These are phyloP conservation scores for Noctilio leporinus DNA, from an alignment of 2,113 vertebrate species.

Conservation along the genomic window DNA sequence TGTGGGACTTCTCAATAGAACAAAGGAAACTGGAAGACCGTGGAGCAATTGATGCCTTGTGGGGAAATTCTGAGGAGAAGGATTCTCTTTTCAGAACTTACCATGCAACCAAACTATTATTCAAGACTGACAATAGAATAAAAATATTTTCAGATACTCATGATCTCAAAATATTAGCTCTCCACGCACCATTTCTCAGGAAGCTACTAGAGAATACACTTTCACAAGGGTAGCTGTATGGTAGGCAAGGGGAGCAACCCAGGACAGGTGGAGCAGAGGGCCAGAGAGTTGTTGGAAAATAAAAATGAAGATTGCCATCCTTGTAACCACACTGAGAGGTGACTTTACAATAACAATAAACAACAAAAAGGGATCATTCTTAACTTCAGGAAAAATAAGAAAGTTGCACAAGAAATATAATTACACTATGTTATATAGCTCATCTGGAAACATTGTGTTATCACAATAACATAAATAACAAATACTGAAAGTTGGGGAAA, in stretches of 20 bases:
- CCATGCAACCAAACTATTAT: neutral
- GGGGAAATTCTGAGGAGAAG: neutral
- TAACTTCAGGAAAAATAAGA: neutral
- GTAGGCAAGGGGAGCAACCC: neutral
- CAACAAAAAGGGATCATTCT: neutral
- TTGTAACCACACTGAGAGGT: neutral
- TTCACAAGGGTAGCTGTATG: neutral
- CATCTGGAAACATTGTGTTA: neutral
- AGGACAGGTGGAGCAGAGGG: neutral
- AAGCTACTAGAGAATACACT: neutral
- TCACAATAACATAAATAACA: neutral
- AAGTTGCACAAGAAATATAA: neutral
- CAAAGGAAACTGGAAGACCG: neutral
- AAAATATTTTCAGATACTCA: neutral
- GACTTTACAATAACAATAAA: neutral
- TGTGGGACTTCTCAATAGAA: neutral
- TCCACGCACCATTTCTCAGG: neutral
- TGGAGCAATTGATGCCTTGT: neutral
- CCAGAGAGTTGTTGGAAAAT: neutral
- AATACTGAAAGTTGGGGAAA: neutral
- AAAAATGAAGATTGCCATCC: neutral
- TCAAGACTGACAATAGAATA: neutral
- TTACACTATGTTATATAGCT: neutral
- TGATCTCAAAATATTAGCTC: neutral
- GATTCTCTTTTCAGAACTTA: neutral